These are phyloP conservation scores for Athetis lepigone DNA, from an alignment of 2,888 invertebrate species.

Conservation along the genomic window DNA sequence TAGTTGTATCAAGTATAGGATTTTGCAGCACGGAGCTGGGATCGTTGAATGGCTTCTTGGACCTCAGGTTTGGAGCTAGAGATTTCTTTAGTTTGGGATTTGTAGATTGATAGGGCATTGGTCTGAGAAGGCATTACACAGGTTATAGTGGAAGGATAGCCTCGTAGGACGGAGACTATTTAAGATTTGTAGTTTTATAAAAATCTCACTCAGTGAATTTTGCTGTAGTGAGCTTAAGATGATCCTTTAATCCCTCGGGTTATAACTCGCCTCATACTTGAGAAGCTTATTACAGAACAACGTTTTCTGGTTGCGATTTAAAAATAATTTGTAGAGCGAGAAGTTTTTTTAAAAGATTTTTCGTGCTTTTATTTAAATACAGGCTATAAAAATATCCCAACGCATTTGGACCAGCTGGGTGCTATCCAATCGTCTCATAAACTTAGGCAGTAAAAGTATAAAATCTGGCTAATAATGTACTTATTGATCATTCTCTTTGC, in stretches of 20 bases:
- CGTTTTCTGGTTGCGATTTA: neutral
- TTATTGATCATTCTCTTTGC: neutral
- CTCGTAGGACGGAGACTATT: too few species aligned
- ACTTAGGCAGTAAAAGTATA: slow-evolving; percentile 14
- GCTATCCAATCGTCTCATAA: slow-evolving; percentile 19
- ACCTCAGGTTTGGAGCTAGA: slow-evolving; percentile 15
- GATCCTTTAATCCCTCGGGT: too few species aligned
- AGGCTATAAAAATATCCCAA: slow-evolving; percentile 20
- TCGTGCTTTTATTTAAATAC: slow-evolving; percentile 1
- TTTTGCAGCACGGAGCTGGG: slow-evolving; percentile 18
- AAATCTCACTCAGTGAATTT: neutral
- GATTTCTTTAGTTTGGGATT: slow-evolving; percentile 6
- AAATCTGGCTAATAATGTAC: slow-evolving; percentile 8
- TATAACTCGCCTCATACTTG: neutral
- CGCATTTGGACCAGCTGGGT: slow-evolving; percentile 6
- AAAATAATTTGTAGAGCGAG: slow-evolving; percentile 10
- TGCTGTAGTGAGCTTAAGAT: neutral
- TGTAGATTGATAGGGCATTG: too few species aligned
- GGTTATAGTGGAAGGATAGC: too few species aligned
- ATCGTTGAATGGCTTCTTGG: slow-evolving; percentile 29
- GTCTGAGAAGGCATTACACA: too few species aligned
- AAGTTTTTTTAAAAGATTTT: neutral
- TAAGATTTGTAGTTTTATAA: neutral
- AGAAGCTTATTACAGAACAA: neutral
- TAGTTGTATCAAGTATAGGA: slow-evolving; percentile 26